Conservation (phyloP, 2,797 vertebrate species). For the Mormyrus proboscirostris region DNA sequence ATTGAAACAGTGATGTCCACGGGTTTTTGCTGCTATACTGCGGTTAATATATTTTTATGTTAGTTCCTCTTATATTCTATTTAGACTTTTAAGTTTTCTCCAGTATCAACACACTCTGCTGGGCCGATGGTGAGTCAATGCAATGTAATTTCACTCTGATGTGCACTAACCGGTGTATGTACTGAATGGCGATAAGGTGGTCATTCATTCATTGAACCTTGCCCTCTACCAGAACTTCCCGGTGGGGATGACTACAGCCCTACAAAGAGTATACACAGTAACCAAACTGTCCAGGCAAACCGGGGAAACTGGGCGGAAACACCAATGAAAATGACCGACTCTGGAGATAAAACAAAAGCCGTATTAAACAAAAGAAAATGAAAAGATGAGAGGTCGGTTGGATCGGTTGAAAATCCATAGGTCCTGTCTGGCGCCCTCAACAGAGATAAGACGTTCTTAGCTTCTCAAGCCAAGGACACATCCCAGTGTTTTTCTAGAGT, state of each 20-base stretch:
- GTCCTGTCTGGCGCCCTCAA: not conserved
- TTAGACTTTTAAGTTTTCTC: not conserved
- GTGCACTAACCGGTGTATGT: not conserved
- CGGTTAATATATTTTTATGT: not conserved
- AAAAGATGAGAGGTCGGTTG: not conserved
- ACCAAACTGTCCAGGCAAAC: not conserved
- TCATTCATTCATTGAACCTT: not conserved
- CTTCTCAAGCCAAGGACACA: not conserved
- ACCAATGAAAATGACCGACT: not conserved
- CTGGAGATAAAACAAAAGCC: not conserved
- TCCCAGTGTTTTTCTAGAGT: not conserved
- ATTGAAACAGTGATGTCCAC: not conserved
- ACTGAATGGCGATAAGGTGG: not conserved
- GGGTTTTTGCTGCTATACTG: not conserved
- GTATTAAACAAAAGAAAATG: not conserved
- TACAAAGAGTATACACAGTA: not conserved
- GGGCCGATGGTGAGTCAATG: not conserved
- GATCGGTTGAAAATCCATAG: not conserved
- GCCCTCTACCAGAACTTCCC: not conserved
- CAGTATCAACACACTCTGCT: not conserved
- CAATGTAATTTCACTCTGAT: not conserved
- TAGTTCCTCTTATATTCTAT: not conserved
- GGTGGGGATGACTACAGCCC: not conserved
- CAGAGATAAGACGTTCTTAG: not conserved
- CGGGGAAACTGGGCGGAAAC: not conserved